A percentile compares a stretch with the other conserved stretches of the same genome.
These are phyloP conservation scores for Phyllotreta cruciferae DNA, from an alignment of 2,888 invertebrate species.

Conservation along the genomic window DNA sequence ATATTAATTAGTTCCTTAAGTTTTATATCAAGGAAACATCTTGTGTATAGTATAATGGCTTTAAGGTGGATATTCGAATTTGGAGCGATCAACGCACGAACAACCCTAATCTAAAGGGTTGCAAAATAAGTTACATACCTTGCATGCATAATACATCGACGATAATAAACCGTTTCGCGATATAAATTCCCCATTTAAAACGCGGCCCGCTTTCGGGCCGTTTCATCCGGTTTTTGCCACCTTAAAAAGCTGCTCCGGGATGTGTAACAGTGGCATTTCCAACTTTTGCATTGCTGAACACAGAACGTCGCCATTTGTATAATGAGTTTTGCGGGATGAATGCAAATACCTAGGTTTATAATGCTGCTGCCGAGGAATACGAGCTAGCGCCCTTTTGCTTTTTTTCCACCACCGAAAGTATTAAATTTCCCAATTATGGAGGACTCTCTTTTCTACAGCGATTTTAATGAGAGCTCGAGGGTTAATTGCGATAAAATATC, in stretches of 20 bases:
- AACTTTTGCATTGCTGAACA: slow-evolving; percentile 41
- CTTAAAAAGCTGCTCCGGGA: slow-evolving; percentile 40
- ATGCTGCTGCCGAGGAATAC: slow-evolving; percentile 20
- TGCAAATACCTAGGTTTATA: slow-evolving; percentile 38
- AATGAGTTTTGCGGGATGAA: slow-evolving; percentile 42
- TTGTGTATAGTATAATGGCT: too few relatives aligned
- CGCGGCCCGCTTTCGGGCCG: slow-evolving; percentile 34
- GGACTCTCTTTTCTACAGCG: neutral
- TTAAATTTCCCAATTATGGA: slow-evolving; percentile 9
- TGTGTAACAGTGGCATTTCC: slow-evolving; percentile 37
- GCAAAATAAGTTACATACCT: slow-evolving; percentile 25
- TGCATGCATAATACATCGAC: slow-evolving; percentile 38
- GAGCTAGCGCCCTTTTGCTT: slow-evolving; percentile 10
- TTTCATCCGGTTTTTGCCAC: slow-evolving; percentile 26
- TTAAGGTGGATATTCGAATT: too few relatives aligned
- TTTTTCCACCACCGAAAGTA: slow-evolving; percentile 7
- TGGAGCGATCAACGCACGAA: neutral
- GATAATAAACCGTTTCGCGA: slow-evolving; percentile 31
- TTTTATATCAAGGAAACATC: too few relatives aligned
- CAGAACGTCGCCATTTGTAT: slow-evolving; percentile 42
- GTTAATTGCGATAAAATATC: too few relatives aligned
- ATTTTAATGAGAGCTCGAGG: neutral
- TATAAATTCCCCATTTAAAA: slow-evolving; percentile 42
- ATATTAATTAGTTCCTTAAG: too few relatives aligned
- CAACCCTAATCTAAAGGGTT: slow-evolving; percentile 13